Evolutionary conservation across 2,888 invertebrate species (phyloP), one percentile per base, ranked within the genome.

Genomic region (Oeneis ivallda): DNA sequence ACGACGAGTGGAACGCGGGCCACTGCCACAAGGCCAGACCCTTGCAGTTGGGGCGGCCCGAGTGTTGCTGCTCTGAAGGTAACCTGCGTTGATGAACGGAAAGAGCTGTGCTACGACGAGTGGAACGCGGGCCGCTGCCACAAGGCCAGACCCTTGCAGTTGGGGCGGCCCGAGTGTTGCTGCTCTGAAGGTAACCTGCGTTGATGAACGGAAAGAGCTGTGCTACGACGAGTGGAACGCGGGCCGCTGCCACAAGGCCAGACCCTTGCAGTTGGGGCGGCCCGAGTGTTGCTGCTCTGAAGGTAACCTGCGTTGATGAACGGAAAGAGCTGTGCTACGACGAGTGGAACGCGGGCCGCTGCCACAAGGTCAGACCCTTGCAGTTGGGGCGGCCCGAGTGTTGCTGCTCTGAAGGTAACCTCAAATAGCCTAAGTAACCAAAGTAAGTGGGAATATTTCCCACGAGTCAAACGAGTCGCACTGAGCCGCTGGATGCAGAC

Each of bases 281-380:
- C 81, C 90, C 0, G 89, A 91, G 66, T 92, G 91, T 70, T 92
- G 91, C 73, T 91, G 91, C 66, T 90, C 91, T 1, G 87, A 90
- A 76, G 91, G 90, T 89, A n/a, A n/a, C n/a, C n/a, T 96, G 96
- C 76, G 93, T 96, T 67, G 96, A 96, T 81, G 94, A 94, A 45
- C 87, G 96, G n/a, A 93, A 94, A 74, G 96, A 96, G 74, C 92
- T 94, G 45, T 96, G 96, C 80, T 96, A 95, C 82, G 95, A 96
- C 76, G 84, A 87, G 58, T 89, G 83, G 84, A 81, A 80, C 9
- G 68, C 64, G 1, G 90, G 90, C 0, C 79, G 91, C 50, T 92
- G 91, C 67, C 91, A 92, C 75, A 72, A 72, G 9, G 90, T 90
- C 11, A 73, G 91, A 0, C 83, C 90, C 15, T 74, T 89, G 70